phyloP scores from a whole-genome alignment of 2,888 invertebrate genomes.

The Sialis fuliginosa region DNA sequence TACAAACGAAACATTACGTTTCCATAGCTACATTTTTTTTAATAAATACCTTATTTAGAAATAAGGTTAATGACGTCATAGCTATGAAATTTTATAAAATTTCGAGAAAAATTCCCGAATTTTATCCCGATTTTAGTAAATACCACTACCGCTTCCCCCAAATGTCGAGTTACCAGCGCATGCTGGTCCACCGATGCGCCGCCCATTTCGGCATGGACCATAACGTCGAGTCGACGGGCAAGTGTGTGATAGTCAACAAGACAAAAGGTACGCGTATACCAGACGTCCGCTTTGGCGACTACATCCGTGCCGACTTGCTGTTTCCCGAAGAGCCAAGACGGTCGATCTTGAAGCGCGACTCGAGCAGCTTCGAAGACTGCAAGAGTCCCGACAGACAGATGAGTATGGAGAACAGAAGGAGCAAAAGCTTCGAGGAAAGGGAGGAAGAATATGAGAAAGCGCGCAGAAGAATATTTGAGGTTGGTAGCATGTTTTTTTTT shows the following conservation, averaged over 20 bases:
- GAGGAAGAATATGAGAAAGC: constrained; percentile 80
- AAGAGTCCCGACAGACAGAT: constrained; percentile 41
- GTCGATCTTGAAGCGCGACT: constrained; percentile 70
- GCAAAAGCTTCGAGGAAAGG: constrained; percentile 81
- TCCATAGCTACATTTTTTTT: too few species aligned
- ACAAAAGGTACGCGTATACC: constrained; percentile 49
- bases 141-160: constrained; percentile 71
- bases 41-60: too few species aligned
- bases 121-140: constrained; percentile 29
- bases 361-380: constrained; percentile 63
- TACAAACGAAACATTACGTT: too few species aligned
- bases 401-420: constrained; percentile 44
- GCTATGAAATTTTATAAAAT: neutral
- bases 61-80: neutral
- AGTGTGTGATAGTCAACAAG: constrained; percentile 71
- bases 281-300: constrained; percentile 53
- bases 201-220: constrained; percentile 90
- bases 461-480: constrained; percentile 65
- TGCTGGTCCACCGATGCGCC: constrained; percentile 89
- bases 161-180: constrained; percentile 90
- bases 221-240: constrained; percentile 72
- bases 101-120: neutral
- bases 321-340: constrained; percentile 50
- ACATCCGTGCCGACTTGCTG: constrained; percentile 43
- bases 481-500: too few species aligned